Conservation (phyloP, 2,888 invertebrate species). For the Orchesellides sinensis region DNA sequence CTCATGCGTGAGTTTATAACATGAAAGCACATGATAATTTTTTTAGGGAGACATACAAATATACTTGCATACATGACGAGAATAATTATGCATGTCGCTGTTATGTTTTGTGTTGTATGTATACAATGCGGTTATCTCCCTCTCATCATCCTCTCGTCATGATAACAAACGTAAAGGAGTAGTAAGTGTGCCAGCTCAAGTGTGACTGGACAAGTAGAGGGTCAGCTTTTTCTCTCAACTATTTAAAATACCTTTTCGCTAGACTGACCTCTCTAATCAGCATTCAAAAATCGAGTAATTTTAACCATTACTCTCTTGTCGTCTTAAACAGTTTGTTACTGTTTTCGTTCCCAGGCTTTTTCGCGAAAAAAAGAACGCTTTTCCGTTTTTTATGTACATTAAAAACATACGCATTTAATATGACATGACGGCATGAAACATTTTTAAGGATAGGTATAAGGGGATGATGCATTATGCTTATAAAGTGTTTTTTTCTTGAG, state of each 20-base stretch:
- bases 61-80: too few species aligned
- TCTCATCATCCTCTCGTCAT: constrained; percentile 9
- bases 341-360: constrained; percentile 67
- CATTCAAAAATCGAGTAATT: constrained; percentile 33
- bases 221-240: constrained; percentile 58
- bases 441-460: constrained; percentile 1
- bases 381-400: constrained; percentile 50
- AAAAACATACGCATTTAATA: constrained; percentile 19
- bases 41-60: too few species aligned
- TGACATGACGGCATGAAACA: background rate
- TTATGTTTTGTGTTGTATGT: too few species aligned
- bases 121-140: too few species aligned
- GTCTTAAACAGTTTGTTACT: constrained; percentile 29
- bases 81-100: too few species aligned
- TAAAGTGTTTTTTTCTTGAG: background rate
- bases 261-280: constrained; percentile 66
- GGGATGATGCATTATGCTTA: background rate
- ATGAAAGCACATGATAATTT: constrained; percentile 48
- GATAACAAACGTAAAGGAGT: too few species aligned
- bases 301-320: constrained; percentile 15
- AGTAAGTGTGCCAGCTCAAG: constrained; percentile 68
- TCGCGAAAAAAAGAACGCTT: constrained; percentile 55
- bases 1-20: constrained; percentile 39
- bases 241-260: constrained; percentile 69
- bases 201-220: constrained; percentile 65